Conservation (phyloP, 2,888 invertebrate genomes). For the Drosophila trichaetosa region DNA sequence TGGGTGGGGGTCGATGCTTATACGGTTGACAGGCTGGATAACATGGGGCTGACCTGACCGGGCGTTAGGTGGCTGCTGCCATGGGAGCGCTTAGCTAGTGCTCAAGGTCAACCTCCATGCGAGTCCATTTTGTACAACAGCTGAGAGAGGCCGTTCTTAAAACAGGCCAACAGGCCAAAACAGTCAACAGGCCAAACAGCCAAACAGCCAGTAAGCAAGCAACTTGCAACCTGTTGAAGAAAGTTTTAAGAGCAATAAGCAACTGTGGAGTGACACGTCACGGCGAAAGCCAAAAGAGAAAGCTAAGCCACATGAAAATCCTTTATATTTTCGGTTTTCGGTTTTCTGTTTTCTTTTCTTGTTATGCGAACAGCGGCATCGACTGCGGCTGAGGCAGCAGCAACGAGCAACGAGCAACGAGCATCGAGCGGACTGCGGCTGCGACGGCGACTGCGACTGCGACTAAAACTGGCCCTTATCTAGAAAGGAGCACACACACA, state of each 20-base stretch:
- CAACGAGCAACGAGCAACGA: slow-evolving; percentile 14
- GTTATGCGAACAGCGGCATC: slow-evolving; percentile 18
- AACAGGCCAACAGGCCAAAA: not conserved
- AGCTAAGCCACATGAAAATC: slow-evolving; percentile 67
- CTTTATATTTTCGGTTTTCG: slow-evolving; percentile 30
- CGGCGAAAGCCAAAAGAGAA: slow-evolving; percentile 61
- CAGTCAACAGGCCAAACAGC: slow-evolving; percentile 3
- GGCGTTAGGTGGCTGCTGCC: slow-evolving; percentile 55
- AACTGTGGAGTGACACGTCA: slow-evolving; percentile 39
- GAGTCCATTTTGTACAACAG: slow-evolving; percentile 32
- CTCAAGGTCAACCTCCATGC: slow-evolving; percentile 62
- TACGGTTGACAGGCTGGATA: slow-evolving; percentile 40
- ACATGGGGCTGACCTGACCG: slow-evolving; percentile 34
- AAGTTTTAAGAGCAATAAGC: slow-evolving; percentile 59
- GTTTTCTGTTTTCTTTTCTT: slow-evolving; percentile 4
- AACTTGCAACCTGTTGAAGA: slow-evolving; percentile 71
- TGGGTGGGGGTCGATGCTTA: not conserved
- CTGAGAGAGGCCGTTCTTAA: slow-evolving; percentile 13
- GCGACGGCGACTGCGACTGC: slow-evolving; percentile 11
- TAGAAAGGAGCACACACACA: not conserved
- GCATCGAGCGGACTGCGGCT: slow-evolving; percentile 1
- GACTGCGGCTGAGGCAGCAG: slow-evolving; percentile 8
- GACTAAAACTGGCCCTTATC: slow-evolving; percentile 8
- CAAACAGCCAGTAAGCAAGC: not conserved
- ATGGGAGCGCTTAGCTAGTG: slow-evolving; percentile 64